phyloP scores from a whole-genome alignment of 2,888 invertebrate species.

The Tetheella fluctuosa region DNA sequence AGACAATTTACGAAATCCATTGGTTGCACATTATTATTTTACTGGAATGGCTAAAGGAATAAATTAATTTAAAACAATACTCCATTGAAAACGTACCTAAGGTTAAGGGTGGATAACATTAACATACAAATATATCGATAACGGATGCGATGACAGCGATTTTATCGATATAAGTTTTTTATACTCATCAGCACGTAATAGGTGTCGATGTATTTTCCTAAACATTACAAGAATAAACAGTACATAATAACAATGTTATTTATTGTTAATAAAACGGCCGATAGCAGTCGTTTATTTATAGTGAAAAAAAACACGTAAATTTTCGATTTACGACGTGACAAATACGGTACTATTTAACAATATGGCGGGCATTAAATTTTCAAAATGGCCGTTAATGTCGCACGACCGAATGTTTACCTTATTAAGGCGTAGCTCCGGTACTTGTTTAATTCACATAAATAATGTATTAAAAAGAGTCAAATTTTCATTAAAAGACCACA shows the following conservation, averaged over 20 bases:
- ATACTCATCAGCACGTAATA: conserved; percentile 17
- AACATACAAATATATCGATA: conserved; percentile 45
- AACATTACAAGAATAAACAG: conserved; percentile 2
- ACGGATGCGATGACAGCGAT: conserved; percentile 30
- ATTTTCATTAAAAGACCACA: conserved; percentile 75
- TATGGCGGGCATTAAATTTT: conserved; percentile 62
- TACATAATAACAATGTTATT: conserved; percentile 34
- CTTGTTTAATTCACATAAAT: conserved; percentile 73
- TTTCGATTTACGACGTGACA: conserved; percentile 72
- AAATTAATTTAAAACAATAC: conserved; percentile 45
- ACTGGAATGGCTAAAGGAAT: conserved; percentile 28
- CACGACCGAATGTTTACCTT: conserved; percentile 61
- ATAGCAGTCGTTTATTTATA: conserved; percentile 41
- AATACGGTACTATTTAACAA: conserved; percentile 58
- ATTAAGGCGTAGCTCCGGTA: conserved; percentile 64
- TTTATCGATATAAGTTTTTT: conserved; percentile 36
- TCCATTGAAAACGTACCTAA: conserved; percentile 35
- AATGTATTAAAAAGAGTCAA: conserved; percentile 72
- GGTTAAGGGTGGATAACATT: conserved; percentile 39
- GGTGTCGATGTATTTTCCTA: background rate
- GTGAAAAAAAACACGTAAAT: conserved; percentile 58
- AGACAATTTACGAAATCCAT: background rate
- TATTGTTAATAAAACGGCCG: conserved; percentile 50
- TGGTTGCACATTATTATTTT: conserved; percentile 9
- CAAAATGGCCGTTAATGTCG: conserved; percentile 65